phyloP scores from a whole-genome alignment of 37 sponge, comb jelly and placozoan species.

The Theonella swinhoei region DNA sequence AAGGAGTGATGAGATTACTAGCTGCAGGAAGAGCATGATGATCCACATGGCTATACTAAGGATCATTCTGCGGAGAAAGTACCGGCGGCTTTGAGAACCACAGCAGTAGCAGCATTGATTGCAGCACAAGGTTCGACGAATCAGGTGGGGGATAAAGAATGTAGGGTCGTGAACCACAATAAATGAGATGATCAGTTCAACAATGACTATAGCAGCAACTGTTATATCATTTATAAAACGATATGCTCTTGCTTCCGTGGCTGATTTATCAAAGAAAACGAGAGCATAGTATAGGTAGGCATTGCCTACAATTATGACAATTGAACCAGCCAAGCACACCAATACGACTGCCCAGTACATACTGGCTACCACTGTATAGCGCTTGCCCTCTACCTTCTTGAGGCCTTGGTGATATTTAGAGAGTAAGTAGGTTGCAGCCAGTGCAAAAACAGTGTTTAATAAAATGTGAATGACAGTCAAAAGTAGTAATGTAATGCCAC shows the following conservation, averaged over 20 bases:
- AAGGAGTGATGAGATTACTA: background rate
- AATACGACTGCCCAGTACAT: constrained; percentile 5
- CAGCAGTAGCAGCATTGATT: background rate
- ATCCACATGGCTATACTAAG: background rate
- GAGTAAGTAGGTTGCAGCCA: background rate
- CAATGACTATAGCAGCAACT: background rate
- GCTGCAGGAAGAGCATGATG: background rate
- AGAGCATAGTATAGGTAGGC: background rate
- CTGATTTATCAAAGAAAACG: background rate
- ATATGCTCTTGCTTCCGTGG: background rate
- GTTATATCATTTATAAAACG: background rate
- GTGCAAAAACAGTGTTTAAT: background rate
- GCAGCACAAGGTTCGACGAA: background rate
- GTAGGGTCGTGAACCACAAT: background rate
- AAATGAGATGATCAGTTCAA: background rate
- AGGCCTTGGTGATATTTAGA: background rate
- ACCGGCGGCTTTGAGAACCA: background rate
- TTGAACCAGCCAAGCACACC: background rate
- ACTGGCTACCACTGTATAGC: background rate
- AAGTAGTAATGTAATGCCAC: too few species aligned
- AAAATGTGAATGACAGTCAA: background rate
- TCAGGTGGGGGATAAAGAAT: background rate
- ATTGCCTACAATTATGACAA: background rate
- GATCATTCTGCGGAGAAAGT: background rate
- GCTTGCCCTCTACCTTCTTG: background rate